Evolutionary conservation across 1,140 invertebrate species (phyloP), one percentile per base, ranked within the genome.

Genomic region (Odontomachus brunneus): DNA sequence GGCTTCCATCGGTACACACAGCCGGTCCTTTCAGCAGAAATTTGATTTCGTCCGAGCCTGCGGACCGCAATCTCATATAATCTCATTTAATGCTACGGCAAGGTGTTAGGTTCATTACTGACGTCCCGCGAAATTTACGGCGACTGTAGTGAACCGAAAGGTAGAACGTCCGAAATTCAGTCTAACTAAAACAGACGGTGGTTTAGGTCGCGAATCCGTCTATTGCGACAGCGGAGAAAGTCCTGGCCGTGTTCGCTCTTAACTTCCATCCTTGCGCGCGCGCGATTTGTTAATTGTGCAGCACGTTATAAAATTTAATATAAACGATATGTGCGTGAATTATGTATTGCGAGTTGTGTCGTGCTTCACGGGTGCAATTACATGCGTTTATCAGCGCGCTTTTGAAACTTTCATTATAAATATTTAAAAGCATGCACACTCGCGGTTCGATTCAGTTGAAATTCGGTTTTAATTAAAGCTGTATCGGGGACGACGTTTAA

Each of bases 101-200:
- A 67, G 51, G 65, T 69, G 75, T 80, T 69, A 59, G 65, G 22
- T 71, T 80, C 75, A 57, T 80, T 80, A 80, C 75, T 57, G 65
- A 71, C 51, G 22, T 80, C 22, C 48, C 14, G 65, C 14, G 24
- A 80, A 80, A 80, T 69, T 80, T 57, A 80, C 51, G 33, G 62
- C 55, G 38, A 67, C 33, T 71, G 51, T 33, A 33, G n/a, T 59
- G 38, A 71, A 71, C 17, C 38, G 65, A 69, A 57, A 57, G 33
- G 17, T 29, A 78, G 22, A 67, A 44, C n/a, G 44, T 5, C 17
- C 38, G 62, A 78, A 78, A 78, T 78, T 78, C 49, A 29, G 22
- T 55, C 69, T 78, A 44, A 69, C 14, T 78, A 55, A 55, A 78
- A 24, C 24, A 55, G 15, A 78, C 33, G 24, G 12, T 38, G 22